These are phyloP conservation scores for Calidris pugnax DNA, from an alignment of 2,113 vertebrate genomes.

Conservation along the genomic window DNA sequence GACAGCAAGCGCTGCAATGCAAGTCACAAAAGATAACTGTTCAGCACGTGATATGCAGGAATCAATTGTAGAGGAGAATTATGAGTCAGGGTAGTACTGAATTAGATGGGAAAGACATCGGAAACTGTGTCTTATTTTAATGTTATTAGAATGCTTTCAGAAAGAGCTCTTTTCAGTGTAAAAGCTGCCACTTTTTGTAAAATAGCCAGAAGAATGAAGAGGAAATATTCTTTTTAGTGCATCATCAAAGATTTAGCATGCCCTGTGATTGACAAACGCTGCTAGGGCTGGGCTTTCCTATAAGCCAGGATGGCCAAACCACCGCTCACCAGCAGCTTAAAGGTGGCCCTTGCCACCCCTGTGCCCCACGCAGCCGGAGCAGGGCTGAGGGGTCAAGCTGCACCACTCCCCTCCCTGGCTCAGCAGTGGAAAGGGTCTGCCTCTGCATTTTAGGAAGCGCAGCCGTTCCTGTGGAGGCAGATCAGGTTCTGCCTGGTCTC, in stretches of 20 bases:
- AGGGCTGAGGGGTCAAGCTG: too few relatives aligned
- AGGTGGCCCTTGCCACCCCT: rapidly evolving
- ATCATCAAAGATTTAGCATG: not conserved
- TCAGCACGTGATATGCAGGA: not conserved
- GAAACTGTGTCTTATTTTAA: not conserved
- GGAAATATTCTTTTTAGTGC: not conserved
- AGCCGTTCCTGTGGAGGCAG: not conserved
- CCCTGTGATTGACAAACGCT: not conserved
- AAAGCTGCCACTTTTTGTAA: not conserved
- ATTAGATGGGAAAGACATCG: not conserved
- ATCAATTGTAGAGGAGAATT: not conserved
- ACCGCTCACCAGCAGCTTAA: not conserved
- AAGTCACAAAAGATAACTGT: not conserved
- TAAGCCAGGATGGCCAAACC: too few relatives aligned
- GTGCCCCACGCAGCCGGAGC: too few relatives aligned
- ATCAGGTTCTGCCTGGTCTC: too few relatives aligned
- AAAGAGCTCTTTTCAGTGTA: not conserved
- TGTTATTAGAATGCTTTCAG: not conserved
- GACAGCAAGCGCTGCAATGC: not conserved
- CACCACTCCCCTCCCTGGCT: too few relatives aligned
- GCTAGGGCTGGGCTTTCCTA: not conserved
- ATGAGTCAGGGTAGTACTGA: not conserved
- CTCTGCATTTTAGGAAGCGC: rapidly evolving
- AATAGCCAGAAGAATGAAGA: not conserved
- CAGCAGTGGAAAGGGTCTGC: rapidly evolving